These are phyloP conservation scores for Melierax canorus DNA, from an alignment of 2,113 vertebrate genomes.

Conservation along the genomic window DNA sequence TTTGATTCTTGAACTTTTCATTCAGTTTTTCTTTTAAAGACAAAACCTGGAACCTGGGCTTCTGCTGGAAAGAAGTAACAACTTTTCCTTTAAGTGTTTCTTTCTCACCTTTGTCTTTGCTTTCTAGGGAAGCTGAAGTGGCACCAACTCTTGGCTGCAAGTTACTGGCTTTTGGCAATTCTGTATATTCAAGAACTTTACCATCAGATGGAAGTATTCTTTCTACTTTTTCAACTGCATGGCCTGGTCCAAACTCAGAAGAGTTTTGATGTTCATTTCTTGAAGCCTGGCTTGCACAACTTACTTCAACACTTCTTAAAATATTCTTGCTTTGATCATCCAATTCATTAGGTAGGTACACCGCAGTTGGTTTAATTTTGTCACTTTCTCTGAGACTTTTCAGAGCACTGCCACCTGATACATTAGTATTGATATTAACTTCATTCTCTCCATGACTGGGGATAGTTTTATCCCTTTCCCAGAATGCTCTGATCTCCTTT, in stretches of 20 bases:
- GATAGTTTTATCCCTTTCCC: constrained; percentile 79
- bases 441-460: constrained; percentile 6
- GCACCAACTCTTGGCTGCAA: constrained; percentile 51
- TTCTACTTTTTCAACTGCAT: not conserved
- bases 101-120: constrained; percentile 31
- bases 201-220: not conserved
- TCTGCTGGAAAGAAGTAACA: constrained; percentile 1
- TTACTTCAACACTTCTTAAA: constrained; percentile 21
- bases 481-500: constrained; percentile 86
- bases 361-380: not conserved
- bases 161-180: not conserved
- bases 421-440: not conserved
- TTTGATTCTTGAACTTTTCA: constrained; percentile 60
- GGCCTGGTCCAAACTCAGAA: not conserved
- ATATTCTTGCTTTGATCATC: not conserved
- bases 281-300: not conserved
- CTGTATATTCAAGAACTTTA: not conserved
- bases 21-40: constrained; percentile 78
- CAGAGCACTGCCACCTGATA: not conserved
- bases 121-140: constrained; percentile 66
- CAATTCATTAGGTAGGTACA: not conserved
- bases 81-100: constrained; percentile 32
- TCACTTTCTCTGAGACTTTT: not conserved
- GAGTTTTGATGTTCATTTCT: not conserved
- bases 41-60: constrained; percentile 69